A percentile compares a stretch with the other conserved stretches of the same genome.
These are phyloP conservation scores for Pocillopora damicornis DNA, from an alignment of 64 coral and sea anemone species.

Conservation along the genomic window DNA sequence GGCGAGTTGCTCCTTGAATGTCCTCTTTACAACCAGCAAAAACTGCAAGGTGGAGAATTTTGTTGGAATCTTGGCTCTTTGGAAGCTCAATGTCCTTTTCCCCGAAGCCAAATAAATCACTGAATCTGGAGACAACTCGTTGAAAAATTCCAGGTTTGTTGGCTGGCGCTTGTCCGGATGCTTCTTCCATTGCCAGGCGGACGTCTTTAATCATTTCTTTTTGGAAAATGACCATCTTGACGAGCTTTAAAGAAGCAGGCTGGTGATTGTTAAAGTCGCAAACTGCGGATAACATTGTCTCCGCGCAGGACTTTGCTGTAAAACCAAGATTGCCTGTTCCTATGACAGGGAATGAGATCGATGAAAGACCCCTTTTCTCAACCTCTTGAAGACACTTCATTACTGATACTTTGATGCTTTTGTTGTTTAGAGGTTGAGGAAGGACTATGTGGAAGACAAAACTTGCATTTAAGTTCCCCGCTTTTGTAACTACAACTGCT, in stretches of 20 bases:
- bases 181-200: constrained; percentile 11
- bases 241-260: constrained; percentile 29
- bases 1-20: constrained; percentile 40
- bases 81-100: neutral
- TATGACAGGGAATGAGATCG: constrained; percentile 64
- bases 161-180: neutral
- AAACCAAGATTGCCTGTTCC: constrained; percentile 52
- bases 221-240: constrained; percentile 59
- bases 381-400: constrained; percentile 30
- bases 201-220: constrained; percentile 52
- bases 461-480: neutral
- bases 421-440: neutral
- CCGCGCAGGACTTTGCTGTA: constrained; percentile 27
- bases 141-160: neutral
- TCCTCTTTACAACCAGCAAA: constrained; percentile 20
- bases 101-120: neutral
- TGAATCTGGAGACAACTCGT: neutral
- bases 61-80: neutral
- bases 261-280: constrained; percentile 18
- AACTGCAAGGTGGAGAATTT: constrained; percentile 6
- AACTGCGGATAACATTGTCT: constrained; percentile 35
- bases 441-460: constrained; percentile 40
- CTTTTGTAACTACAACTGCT: constrained; percentile 37
- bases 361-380: constrained; percentile 9
- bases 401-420: neutral